Evolutionary conservation across 2,888 invertebrate species (phyloP), one percentile per base, ranked within the genome.

Genomic region (Pachliopta kotzebuea): DNA sequence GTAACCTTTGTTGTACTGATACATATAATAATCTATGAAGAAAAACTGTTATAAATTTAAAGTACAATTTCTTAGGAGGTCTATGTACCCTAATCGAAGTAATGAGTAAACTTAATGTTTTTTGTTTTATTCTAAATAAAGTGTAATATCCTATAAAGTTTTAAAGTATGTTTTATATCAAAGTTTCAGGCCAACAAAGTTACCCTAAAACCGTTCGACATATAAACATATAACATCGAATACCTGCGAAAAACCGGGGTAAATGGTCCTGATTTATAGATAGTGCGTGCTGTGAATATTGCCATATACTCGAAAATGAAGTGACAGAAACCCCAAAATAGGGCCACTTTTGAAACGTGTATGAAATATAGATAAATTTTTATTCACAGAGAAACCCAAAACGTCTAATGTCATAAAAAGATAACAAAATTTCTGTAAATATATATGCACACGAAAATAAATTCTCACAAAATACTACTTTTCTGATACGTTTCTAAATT

Each of bases 191-290:
- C 45, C 8, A 45, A 45, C 45, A 45, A 45, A 18, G 45, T n/a
- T 45, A n/a, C 3, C 18, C 45, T n/a, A 18, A 45, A 45, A 7
- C 18, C 45, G 45, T n/a, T 45, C 23, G 23, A 52, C 18, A 53
- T 53, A 54, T 26, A 45, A 42, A 61, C 26, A 45, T 61, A 55
- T 45, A 42, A 54, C n/a, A 42, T 17, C 42, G 55, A 45, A 62
- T 62, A 50, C 50, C 50, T 50, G 50, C 42, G 18, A 62, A 62
- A 62, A 50, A 53, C 57, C 57, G 62, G 42, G 23, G 52, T 26
- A 63, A 57, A 63, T 42, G 53, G 56, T 45, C 52, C 53, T 57
- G 57, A 63, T 57, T 63, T 63, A 58, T 63, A 21, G 20, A 63
- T 21, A 45, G 52, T 53, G 42, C 57, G 53, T 49, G 24, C 42